phyloP scores from a whole-genome alignment of 2,797 vertebrate species.

The Sebastes itinus region DNA sequence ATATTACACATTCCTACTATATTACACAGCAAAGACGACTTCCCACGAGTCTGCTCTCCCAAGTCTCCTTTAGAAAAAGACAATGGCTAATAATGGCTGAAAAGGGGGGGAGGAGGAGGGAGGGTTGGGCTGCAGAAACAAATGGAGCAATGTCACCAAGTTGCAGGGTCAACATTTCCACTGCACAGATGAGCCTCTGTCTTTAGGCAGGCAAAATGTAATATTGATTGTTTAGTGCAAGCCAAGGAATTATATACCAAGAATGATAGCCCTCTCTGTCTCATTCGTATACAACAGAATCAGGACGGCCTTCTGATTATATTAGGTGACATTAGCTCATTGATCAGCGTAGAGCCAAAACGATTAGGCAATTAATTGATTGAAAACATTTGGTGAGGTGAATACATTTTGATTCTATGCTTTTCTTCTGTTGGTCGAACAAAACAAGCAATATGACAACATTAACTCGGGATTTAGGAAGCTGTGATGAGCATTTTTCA shows the following conservation, averaged over 20 bases:
- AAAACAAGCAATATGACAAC: not conserved
- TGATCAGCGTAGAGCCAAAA: not conserved
- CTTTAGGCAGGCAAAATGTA: constrained; percentile 16
- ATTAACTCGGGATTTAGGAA: not conserved
- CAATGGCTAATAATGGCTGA: not conserved
- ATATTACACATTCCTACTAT: constrained; percentile 24
- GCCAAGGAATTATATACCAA: not conserved
- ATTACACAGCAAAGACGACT: not conserved
- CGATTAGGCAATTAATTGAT: not conserved
- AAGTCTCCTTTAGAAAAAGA: not conserved
- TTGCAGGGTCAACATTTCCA: constrained; percentile 41
- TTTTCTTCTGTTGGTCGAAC: not conserved
- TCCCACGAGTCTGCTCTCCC: constrained; percentile 5
- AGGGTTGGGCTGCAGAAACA: not conserved
- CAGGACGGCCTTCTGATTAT: not conserved
- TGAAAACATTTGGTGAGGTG: not conserved
- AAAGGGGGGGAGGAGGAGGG: not conserved
- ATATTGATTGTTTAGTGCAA: constrained; percentile 35
- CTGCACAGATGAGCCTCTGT: constrained; percentile 17
- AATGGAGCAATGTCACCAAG: constrained; percentile 35
- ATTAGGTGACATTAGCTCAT: not conserved
- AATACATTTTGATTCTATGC: not conserved
- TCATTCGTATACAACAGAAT: not conserved
- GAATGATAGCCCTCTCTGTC: not conserved
- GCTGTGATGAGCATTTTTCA: not conserved